phyloP scores from a whole-genome alignment of 1,140 invertebrate species.

The Cydia splendana region DNA sequence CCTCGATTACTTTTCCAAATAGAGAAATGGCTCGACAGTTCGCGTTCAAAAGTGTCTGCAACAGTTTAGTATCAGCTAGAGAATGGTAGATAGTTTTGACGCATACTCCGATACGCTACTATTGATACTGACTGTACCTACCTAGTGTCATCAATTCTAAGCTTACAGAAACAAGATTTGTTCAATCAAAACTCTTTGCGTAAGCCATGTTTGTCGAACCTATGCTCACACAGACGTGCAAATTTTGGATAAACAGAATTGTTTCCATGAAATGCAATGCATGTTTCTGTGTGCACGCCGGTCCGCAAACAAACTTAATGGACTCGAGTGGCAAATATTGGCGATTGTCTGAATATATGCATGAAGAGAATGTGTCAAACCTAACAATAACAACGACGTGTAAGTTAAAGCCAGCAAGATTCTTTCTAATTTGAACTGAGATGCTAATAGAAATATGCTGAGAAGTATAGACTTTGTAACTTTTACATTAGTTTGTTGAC shows the following conservation, averaged over 20 bases:
- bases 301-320: conserved; percentile 14
- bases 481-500: not conserved
- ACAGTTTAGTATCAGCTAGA: too few species aligned
- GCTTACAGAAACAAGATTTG: not conserved
- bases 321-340: conserved; percentile 22
- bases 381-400: not conserved
- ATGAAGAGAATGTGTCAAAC: conserved; percentile 20
- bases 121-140: not conserved
- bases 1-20: too few species aligned
- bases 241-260: conserved; percentile 15
- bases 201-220: not conserved
- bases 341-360: conserved; percentile 8
- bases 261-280: conserved; percentile 14
- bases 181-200: not conserved
- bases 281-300: not conserved
- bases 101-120: not conserved
- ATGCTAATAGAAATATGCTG: not conserved
- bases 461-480: not conserved
- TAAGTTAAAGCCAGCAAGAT: not conserved
- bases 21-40: too few species aligned
- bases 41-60: too few species aligned
- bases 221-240: not conserved
- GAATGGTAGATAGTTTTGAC: too few species aligned
- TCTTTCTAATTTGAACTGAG: not conserved
- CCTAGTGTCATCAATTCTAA: not conserved